Evolutionary conservation across 2,888 invertebrate species (phyloP), one percentile per base, ranked within the genome.

Genomic region (Fabriciana adippe): DNA sequence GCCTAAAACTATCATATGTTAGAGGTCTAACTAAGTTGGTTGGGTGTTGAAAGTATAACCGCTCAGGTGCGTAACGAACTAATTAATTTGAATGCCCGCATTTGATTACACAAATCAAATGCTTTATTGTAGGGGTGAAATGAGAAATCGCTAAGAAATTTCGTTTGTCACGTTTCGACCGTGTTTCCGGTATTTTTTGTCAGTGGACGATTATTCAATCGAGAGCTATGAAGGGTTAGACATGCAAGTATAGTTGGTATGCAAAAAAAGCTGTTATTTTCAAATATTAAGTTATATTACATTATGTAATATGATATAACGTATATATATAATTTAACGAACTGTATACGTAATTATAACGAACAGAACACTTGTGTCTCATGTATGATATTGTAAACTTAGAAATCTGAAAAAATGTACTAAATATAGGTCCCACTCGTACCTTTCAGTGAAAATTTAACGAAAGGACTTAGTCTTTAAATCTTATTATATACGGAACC

Each of bases 41-140:
- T 48, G 35, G 2, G 60, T 51, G 71, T 66, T 83, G 81, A 85
- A 82, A 83, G 81, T 81, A 81, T 84, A 83, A 84, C 83, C 75
- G 90, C 91, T 92, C 92, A 92, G 92, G 92, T 92, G 92, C 90
- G 86, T 89, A 90, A 88, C 91, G 75, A 91, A 91, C 89, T 91
- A 91, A 92, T 92, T 92, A 92, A 90, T 90, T 90, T 78, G 82
- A 89, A 90, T 87, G 89, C 90, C 90, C 92, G 88, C 91, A 91
- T 92, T 92, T 92, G 91, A 92, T 91, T 92, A 91, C 89, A 89
- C 91, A 90, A 92, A 92, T 92, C 92, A 91, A 92, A 92, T 87
- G 87, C 87, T 81, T 80, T 85, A 85, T 85, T 88, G 80, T 77
- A 81, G 87, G 92, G 91, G 89, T 85, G 86, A 82, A 90, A 90